These are phyloP conservation scores for Tympanuchus pallidicinctus DNA, from an alignment of 2,113 vertebrate species.

Conservation along the genomic window DNA sequence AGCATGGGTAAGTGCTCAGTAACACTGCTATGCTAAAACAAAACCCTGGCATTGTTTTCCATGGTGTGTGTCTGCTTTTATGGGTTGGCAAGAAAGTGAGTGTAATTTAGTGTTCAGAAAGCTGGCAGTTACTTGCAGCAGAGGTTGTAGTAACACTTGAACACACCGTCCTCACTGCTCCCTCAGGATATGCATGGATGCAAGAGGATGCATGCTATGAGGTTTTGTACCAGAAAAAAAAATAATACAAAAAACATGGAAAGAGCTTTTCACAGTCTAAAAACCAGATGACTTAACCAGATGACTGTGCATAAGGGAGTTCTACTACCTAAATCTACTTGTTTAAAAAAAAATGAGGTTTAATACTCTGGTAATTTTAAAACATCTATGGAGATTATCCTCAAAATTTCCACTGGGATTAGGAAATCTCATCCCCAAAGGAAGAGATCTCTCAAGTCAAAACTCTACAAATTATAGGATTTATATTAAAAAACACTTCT, in stretches of 20 bases:
- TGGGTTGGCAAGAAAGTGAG: constrained; percentile 49
- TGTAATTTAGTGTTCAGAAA: constrained; percentile 55
- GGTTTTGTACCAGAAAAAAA: constrained; percentile 27
- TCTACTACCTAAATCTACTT: constrained; percentile 25
- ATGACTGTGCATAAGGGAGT: neutral
- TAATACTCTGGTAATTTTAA: constrained; percentile 16
- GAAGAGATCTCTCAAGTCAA: constrained; percentile 34
- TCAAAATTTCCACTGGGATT: constrained; percentile 46
- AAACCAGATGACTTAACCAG: constrained; percentile 14
- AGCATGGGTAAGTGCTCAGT: neutral
- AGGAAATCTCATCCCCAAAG: constrained; percentile 39
- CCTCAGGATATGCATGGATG: constrained; percentile 26
- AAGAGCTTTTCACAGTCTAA: constrained; percentile 27
- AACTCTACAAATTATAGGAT: neutral
- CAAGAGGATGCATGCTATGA: constrained; percentile 35
- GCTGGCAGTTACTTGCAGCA: constrained; percentile 19
- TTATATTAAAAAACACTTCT: constrained; percentile 35
- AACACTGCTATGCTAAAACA: neutral
- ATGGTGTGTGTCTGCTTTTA: constrained; percentile 16
- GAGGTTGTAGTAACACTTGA: constrained; percentile 13
- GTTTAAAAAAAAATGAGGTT: neutral
- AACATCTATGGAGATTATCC: constrained; percentile 11
- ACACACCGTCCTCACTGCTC: neutral
- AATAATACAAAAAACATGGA: neutral
- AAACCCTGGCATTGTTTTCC: constrained; percentile 45